Percentiles rank a stretch among this genome's conserved stretches.
Conservation (phyloP, 2,888 invertebrate genomes). For the Limnephilus marmoratus region DNA sequence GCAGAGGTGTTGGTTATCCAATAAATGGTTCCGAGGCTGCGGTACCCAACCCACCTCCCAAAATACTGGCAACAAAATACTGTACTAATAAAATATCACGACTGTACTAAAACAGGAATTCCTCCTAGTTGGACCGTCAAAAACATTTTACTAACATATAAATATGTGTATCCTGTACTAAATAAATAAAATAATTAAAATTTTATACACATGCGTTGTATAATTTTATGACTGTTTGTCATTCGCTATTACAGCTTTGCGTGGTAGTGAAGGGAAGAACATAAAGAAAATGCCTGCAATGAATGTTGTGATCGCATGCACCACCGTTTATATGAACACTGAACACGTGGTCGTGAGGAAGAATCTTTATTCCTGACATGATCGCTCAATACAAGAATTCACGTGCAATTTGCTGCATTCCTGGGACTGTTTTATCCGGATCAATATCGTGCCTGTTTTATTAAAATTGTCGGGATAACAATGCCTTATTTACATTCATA, state of each 20-base stretch:
- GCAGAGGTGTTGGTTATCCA: too few relatives aligned
- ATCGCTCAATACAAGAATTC: conserved; percentile 18
- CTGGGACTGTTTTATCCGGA: not conserved
- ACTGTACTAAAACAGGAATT: too few relatives aligned
- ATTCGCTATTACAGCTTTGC: not conserved
- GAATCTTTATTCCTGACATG: conserved; percentile 19
- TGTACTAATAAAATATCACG: too few relatives aligned
- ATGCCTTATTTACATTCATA: not conserved
- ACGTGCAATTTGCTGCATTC: not conserved
- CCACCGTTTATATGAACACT: not conserved
- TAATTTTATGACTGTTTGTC: not conserved
- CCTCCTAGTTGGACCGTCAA: too few relatives aligned
- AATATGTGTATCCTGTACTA: too few relatives aligned
- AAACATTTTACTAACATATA: too few relatives aligned
- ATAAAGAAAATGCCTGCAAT: not conserved
- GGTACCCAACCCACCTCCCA: too few relatives aligned
- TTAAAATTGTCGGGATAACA: not conserved
- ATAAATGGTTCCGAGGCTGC: too few relatives aligned
- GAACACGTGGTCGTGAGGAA: conserved; percentile 27
- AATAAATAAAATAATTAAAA: too few relatives aligned
- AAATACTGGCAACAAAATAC: too few relatives aligned
- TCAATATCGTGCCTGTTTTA: conserved; percentile 9
- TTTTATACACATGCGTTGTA: not conserved
- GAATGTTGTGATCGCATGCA: conserved; percentile 16
- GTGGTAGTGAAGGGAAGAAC: not conserved